Evolutionary conservation across 2,888 invertebrate genomes (phyloP).

Genomic region (Arge pagana): DNA sequence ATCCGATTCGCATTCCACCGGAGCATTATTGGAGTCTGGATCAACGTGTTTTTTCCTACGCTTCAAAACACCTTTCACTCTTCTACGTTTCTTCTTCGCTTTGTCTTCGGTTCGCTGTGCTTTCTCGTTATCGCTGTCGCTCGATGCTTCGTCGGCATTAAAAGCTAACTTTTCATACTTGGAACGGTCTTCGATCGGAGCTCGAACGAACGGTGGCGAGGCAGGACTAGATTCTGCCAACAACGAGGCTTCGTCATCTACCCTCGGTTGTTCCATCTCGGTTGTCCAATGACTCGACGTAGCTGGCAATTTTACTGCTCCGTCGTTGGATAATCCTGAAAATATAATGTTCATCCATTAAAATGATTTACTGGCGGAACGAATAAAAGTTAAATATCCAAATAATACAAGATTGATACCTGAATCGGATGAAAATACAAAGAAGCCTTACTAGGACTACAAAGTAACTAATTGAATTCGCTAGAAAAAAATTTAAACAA

Average conservation of each 20-base stretch:
- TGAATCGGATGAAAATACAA: no score
- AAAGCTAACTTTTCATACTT: constrained; percentile 77
- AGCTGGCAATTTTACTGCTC: constrained; percentile 32
- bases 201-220: constrained; percentile 64
- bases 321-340: constrained; percentile 43
- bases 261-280: constrained; percentile 37
- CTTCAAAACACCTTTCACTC: constrained; percentile 44
- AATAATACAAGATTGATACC: no score
- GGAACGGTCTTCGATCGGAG: constrained; percentile 72
- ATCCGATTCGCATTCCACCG: constrained; percentile 62
- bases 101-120: constrained; percentile 49
- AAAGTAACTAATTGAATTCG: no score
- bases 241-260: constrained; percentile 58
- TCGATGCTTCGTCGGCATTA: constrained; percentile 63
- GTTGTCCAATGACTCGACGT: constrained; percentile 49
- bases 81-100: constrained; percentile 54
- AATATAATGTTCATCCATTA: no score
- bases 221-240: constrained; percentile 52
- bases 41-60: constrained; percentile 37
- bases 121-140: constrained; percentile 56
- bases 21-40: constrained; percentile 33
- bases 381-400: no score
- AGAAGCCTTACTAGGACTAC: background rate
- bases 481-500: no score
- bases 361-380: no score